phyloP scores from a whole-genome alignment of 2,113 vertebrate genomes.

The Xiphophorus hellerii region DNA sequence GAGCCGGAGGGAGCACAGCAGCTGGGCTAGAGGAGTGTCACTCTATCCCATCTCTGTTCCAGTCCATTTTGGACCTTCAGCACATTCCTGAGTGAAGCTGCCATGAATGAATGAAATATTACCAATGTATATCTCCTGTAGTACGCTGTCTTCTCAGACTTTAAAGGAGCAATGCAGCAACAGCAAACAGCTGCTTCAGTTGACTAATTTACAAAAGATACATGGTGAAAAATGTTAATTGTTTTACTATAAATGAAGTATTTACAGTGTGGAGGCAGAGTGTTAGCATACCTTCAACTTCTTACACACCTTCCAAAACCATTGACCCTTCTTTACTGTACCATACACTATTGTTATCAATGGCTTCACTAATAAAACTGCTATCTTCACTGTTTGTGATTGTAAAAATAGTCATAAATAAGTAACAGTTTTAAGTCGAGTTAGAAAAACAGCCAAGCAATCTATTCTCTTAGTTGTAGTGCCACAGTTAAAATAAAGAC shows the following conservation, averaged over 20 bases:
- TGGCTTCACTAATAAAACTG: constrained; percentile 6
- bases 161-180: background rate
- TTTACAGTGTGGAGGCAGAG: background rate
- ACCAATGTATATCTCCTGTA: constrained; percentile 13
- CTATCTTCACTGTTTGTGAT: constrained; percentile 12
- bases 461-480: background rate
- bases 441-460: background rate
- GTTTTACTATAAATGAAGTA: background rate
- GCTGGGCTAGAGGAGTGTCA: constrained; percentile 46
- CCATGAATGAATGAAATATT: constrained; percentile 48
- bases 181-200: background rate
- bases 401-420: constrained; percentile 29
- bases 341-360: constrained; percentile 15
- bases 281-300: background rate
- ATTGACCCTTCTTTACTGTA: background rate
- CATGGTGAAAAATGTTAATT: background rate
- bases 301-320: constrained; percentile 2
- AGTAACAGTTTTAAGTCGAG: constrained; percentile 2
- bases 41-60: constrained; percentile 38
- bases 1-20: constrained; percentile 49
- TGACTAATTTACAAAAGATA: background rate
- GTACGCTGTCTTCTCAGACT: constrained; percentile 6
- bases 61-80: constrained; percentile 53
- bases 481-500: background rate
- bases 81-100: constrained; percentile 57